A percentile compares a stretch with the other conserved stretches of the same genome.
These are phyloP conservation scores for Shargacucullia verbasci DNA, from an alignment of 2,888 invertebrate species.

Conservation along the genomic window DNA sequence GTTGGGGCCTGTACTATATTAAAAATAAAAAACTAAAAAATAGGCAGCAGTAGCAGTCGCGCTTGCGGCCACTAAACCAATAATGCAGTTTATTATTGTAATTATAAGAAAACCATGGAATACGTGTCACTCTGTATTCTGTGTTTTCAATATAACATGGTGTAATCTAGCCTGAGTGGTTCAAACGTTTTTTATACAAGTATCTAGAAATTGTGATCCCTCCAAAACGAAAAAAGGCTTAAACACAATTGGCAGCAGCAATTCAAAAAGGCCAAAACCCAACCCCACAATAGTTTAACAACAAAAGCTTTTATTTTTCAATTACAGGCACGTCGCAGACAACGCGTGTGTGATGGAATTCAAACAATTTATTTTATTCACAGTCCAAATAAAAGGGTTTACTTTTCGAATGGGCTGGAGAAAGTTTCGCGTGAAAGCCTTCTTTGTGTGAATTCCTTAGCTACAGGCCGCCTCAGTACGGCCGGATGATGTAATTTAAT, in stretches of 20 bases:
- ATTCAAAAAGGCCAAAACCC: constrained; percentile 4
- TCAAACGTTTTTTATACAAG: too few relatives aligned
- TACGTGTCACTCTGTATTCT: too few relatives aligned
- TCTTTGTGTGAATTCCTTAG: constrained; percentile 64
- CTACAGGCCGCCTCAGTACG: constrained; percentile 34
- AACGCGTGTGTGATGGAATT: constrained; percentile 63
- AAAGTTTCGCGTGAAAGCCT: constrained; percentile 59
- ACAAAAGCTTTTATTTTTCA: constrained; percentile 67
- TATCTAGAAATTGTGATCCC: background rate
- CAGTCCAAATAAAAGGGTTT: constrained; percentile 68
- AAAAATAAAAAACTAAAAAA: too few relatives aligned
- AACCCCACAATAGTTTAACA: constrained; percentile 17
- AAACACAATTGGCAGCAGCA: constrained; percentile 7
- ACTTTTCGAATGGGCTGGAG: constrained; percentile 54
- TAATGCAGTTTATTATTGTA: too few relatives aligned
- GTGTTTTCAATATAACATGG: too few relatives aligned
- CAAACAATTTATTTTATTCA: constrained; percentile 74
- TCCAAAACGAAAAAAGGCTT: background rate
- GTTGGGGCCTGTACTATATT: too few relatives aligned
- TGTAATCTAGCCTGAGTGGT: too few relatives aligned
- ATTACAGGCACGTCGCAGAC: constrained; percentile 62
- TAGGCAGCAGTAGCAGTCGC: too few relatives aligned
- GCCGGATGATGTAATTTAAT: constrained; percentile 57
- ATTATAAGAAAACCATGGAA: too few relatives aligned
- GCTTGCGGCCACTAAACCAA: too few relatives aligned